Evolutionary conservation across 2,888 invertebrate species (phyloP).

Genomic region (Leucoma salicis): DNA sequence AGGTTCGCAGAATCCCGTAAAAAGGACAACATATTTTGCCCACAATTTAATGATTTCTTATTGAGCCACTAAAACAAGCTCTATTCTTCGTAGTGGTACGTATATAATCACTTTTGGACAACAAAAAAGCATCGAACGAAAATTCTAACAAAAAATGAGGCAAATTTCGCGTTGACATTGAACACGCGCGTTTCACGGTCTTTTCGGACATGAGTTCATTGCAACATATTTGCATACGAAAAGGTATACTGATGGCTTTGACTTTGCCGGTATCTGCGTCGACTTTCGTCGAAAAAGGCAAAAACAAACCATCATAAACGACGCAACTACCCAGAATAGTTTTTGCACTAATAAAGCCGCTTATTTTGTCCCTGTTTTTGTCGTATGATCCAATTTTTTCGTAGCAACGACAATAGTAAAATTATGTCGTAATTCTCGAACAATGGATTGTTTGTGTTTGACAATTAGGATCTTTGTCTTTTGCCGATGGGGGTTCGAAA

Average conservation of each 20-base stretch:
- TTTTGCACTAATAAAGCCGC: slow-evolving; percentile 73
- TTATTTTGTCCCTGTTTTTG: slow-evolving; percentile 44
- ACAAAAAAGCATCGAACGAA: slow-evolving; percentile 39
- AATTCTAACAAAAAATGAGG: slow-evolving; percentile 41
- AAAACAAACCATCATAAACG: slow-evolving; percentile 60
- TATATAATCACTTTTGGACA: slow-evolving; percentile 40
- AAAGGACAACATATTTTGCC: slow-evolving; percentile 35
- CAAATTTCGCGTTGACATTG: slow-evolving; percentile 59
- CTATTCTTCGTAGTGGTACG: slow-evolving; percentile 38
- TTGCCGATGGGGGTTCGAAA: slow-evolving; percentile 43
- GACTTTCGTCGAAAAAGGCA: slow-evolving; percentile 66
- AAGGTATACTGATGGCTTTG: slow-evolving; percentile 56
- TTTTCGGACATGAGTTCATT: slow-evolving; percentile 64
- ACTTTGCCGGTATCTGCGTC: slow-evolving; percentile 59
- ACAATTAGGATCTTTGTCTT: slow-evolving; percentile 44
- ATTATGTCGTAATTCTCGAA: slow-evolving; percentile 65
- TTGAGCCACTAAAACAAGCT: slow-evolving; percentile 38
- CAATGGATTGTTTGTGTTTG: slow-evolving; percentile 61
- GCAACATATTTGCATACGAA: slow-evolving; percentile 77
- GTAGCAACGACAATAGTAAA: slow-evolving; percentile 46
- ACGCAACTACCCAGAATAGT: slow-evolving; percentile 54
- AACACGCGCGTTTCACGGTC: slow-evolving; percentile 55
- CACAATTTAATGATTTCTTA: slow-evolving; percentile 33
- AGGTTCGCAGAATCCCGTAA: slow-evolving; percentile 29
- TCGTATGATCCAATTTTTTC: slow-evolving; percentile 54